Conservation (phyloP, 2,888 invertebrate genomes). For the Crossocerus cetratus region DNA sequence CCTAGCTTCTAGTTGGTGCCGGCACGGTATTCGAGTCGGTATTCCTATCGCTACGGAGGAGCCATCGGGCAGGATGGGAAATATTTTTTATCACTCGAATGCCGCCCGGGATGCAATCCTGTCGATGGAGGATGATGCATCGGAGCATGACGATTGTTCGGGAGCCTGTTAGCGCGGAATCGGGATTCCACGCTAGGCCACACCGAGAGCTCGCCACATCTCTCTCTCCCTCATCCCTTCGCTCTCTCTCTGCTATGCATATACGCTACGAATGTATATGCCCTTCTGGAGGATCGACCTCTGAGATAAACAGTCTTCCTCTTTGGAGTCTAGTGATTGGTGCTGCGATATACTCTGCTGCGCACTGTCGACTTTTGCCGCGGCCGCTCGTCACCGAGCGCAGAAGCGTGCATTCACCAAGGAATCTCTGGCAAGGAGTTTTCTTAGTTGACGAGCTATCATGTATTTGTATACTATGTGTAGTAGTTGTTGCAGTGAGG, state of each 20-base stretch:
- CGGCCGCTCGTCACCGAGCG: neutral
- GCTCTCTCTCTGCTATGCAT: constrained; percentile 5
- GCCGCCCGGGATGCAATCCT: constrained; percentile 21
- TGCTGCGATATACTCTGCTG: neutral
- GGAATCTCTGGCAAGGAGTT: no score
- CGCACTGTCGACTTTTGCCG: neutral
- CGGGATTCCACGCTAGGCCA: neutral
- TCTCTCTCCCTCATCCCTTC: constrained; percentile 15
- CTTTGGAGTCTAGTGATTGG: neutral
- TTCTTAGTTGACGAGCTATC: no score
- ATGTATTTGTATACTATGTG: no score
- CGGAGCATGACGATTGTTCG: constrained; percentile 47
- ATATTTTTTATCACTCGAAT: constrained; percentile 28
- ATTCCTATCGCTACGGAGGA: no score
- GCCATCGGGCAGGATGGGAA: neutral
- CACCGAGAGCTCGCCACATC: neutral
- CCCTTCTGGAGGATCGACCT: neutral
- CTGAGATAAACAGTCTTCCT: neutral
- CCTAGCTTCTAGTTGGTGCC: no score
- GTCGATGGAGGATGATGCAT: constrained; percentile 37
- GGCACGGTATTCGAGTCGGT: no score
- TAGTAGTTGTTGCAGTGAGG: no score
- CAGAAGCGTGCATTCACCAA: no score
- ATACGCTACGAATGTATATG: neutral
- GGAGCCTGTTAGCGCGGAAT: constrained; percentile 39